phyloP scores from a whole-genome alignment of 1,140 invertebrate species.

The Cheumatopsyche charites region DNA sequence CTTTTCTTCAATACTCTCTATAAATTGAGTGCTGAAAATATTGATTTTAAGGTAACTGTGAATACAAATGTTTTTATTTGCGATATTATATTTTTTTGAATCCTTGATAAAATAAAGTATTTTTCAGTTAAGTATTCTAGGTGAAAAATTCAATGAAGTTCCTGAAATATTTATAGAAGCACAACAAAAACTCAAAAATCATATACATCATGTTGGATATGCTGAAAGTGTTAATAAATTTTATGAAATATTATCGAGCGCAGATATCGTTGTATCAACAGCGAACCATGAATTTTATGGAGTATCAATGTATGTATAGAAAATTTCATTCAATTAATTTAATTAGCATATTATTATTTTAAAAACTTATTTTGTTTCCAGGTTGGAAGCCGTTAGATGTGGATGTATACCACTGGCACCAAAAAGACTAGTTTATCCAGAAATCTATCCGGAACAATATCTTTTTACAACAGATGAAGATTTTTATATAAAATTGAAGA shows the following conservation, averaged over 20 bases:
- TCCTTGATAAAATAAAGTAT: too few relatives aligned
- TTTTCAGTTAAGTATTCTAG: slow-evolving; percentile 44
- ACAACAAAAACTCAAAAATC: slow-evolving; percentile 58
- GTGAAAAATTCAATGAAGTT: slow-evolving; percentile 59
- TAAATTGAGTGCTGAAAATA: slow-evolving; percentile 62
- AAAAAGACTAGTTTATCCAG: slow-evolving; percentile 74
- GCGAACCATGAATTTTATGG: slow-evolving; percentile 80
- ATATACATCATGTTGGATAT: slow-evolving; percentile 69
- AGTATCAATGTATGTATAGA: slow-evolving; percentile 67
- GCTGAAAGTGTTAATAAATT: slow-evolving; percentile 65
- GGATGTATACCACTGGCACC: slow-evolving; percentile 75
- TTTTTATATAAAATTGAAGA: slow-evolving; percentile 61
- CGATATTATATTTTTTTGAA: too few relatives aligned
- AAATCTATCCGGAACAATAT: slow-evolving; percentile 71
- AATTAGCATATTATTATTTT: not conserved
- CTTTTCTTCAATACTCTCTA: slow-evolving; percentile 67
- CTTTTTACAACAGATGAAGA: slow-evolving; percentile 66
- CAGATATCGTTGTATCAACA: slow-evolving; percentile 75
- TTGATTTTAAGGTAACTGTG: slow-evolving; percentile 63
- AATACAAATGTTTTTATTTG: too few relatives aligned
- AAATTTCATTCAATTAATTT: slow-evolving; percentile 3
- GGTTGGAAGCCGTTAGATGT: slow-evolving; percentile 71
- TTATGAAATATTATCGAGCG: slow-evolving; percentile 60
- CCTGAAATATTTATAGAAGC: slow-evolving; percentile 64
- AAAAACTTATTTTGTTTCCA: slow-evolving; percentile 51